phyloP scores from a whole-genome alignment of 2,797 vertebrate species.

The Champsocephalus esox region DNA sequence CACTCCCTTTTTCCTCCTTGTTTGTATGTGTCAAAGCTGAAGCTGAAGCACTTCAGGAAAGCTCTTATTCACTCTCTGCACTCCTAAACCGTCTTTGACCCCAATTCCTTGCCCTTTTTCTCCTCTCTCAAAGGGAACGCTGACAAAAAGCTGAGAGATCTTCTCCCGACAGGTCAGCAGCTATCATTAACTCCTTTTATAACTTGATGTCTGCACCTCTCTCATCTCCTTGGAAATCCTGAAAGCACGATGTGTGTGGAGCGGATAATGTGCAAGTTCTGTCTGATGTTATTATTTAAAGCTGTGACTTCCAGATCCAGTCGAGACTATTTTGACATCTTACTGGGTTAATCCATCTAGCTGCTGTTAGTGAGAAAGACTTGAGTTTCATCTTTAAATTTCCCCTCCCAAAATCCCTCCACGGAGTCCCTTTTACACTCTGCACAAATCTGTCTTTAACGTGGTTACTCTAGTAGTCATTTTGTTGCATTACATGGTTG shows the following conservation, averaged over 20 bases:
- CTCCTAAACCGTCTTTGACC: conserved; percentile 35
- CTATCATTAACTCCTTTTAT: conserved; percentile 30
- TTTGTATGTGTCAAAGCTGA: conserved; percentile 36
- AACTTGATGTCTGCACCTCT: conserved; percentile 17
- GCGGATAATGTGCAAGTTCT: conserved; percentile 6
- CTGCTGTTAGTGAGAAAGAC: conserved; percentile 17
- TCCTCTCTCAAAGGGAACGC: conserved; percentile 15
- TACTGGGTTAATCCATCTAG: conserved; percentile 31
- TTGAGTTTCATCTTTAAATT: conserved; percentile 31
- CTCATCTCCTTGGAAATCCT: conserved; percentile 17
- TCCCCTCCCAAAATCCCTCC: background rate
- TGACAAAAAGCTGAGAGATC: conserved; percentile 31
- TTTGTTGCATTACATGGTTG: background rate
- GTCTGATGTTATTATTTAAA: conserved; percentile 28
- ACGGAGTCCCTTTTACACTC: background rate
- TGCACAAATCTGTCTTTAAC: conserved; percentile 4
- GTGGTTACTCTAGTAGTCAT: background rate
- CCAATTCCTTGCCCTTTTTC: conserved; percentile 21
- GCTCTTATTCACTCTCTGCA: background rate
- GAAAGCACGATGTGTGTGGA: conserved; percentile 27
- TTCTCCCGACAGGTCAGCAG: conserved; percentile 13
- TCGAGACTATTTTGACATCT: conserved; percentile 12
- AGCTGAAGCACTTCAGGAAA: conserved; percentile 23
- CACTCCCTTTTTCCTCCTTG: conserved; percentile 4
- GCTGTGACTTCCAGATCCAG: conserved; percentile 1